Evolutionary conservation across 2,797 vertebrate species (phyloP).

Genomic region (Percopsis omiscomaycus): DNA sequence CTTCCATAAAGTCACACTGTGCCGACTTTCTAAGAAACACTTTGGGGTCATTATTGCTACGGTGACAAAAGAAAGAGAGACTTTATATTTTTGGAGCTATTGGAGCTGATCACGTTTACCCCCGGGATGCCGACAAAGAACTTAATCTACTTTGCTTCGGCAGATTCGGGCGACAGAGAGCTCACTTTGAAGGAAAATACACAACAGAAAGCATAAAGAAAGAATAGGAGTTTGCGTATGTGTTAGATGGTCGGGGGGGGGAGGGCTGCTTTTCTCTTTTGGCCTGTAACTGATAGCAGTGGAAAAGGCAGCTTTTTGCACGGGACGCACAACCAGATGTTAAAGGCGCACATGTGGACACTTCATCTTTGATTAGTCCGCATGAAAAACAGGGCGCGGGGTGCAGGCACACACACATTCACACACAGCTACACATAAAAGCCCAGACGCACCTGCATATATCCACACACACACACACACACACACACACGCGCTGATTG

Average conservation of each 20-base stretch:
- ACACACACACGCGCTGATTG: background rate
- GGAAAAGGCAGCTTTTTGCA: slow-evolving; percentile 63
- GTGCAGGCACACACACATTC: slow-evolving; percentile 14
- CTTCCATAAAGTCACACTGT: slow-evolving; percentile 26
- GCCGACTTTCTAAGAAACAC: slow-evolving; percentile 7
- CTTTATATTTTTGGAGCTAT: slow-evolving; percentile 11
- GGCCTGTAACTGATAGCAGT: slow-evolving; percentile 59
- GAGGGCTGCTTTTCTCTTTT: slow-evolving; percentile 21
- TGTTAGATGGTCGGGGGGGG: background rate
- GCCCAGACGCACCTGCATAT: background rate
- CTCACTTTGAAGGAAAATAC: background rate
- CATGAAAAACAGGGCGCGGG: slow-evolving; percentile 51
- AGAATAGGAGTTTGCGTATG: slow-evolving; percentile 10
- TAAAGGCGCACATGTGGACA: slow-evolving; percentile 63
- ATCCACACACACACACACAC: slow-evolving; percentile 11
- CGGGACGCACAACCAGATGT: slow-evolving; percentile 72
- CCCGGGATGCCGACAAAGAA: slow-evolving; percentile 22
- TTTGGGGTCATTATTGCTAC: slow-evolving; percentile 31
- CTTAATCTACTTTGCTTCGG: slow-evolving; percentile 32
- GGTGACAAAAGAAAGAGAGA: slow-evolving; percentile 12
- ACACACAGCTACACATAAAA: slow-evolving; percentile 1
- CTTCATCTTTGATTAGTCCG: slow-evolving; percentile 62
- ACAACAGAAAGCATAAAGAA: background rate
- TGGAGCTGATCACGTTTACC: slow-evolving; percentile 27
- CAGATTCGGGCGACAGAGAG: slow-evolving; percentile 25